These are phyloP conservation scores for Microtus richardsoni DNA, from an alignment of 2,113 vertebrate genomes.

Conservation along the genomic window DNA sequence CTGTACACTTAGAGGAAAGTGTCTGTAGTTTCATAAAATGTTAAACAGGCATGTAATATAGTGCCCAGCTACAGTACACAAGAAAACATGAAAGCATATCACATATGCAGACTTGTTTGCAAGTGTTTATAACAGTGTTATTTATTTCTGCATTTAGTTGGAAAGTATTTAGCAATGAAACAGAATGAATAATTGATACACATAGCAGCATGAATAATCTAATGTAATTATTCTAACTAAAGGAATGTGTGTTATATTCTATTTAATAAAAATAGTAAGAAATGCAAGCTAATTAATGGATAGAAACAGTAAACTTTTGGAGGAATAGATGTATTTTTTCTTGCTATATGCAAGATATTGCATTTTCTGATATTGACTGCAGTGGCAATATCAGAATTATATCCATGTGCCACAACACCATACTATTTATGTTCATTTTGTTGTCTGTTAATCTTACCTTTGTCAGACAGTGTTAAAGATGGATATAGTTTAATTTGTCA, in stretches of 20 bases:
- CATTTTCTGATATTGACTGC: neutral
- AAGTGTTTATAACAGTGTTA: neutral
- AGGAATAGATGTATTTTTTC: neutral
- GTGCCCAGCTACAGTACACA: neutral
- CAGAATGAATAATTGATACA: neutral
- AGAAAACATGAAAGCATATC: neutral
- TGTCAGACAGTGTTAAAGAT: neutral
- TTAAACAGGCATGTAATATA: neutral
- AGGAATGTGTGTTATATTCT: neutral
- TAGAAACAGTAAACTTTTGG: neutral
- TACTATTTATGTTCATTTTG: neutral
- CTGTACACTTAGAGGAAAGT: neutral
- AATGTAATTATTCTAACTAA: neutral
- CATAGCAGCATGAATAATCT: neutral
- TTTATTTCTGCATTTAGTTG: neutral
- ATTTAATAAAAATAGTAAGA: neutral
- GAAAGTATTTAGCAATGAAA: slow-evolving; percentile 3
- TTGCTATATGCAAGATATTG: neutral
- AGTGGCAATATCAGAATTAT: neutral
- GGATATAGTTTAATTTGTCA: neutral
- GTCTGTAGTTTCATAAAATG: neutral
- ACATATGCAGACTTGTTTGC: neutral
- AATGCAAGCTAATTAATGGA: neutral
- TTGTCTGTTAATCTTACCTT: neutral
- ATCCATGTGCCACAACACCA: neutral